Evolutionary conservation across 2,113 vertebrate species (phyloP).

Genomic region (Rhineura floridana): DNA sequence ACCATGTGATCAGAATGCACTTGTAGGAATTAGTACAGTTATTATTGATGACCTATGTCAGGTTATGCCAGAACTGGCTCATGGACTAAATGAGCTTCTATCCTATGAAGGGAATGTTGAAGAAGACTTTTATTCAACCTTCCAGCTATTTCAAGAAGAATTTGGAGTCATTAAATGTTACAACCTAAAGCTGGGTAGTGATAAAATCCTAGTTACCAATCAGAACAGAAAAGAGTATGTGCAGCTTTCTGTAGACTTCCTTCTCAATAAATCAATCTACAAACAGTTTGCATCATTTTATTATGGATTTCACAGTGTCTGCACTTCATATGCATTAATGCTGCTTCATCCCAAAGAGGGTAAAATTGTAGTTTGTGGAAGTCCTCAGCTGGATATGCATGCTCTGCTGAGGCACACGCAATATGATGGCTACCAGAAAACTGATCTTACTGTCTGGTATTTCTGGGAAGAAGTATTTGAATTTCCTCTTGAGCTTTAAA

Average conservation of each 20-base stretch:
- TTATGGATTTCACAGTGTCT: conserved; percentile 97
- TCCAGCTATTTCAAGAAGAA: conserved; percentile 96
- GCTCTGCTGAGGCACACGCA: conserved; percentile 92
- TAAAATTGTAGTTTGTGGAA: conserved; percentile 96
- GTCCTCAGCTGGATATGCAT: conserved; percentile 91
- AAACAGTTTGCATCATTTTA: conserved; percentile 97
- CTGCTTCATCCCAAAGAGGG: conserved; percentile 96
- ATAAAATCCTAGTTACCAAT: conserved; percentile 93
- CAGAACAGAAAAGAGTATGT: conserved; percentile 97
- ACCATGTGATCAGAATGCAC: conserved; percentile 37
- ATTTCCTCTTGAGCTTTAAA: conserved; percentile 96
- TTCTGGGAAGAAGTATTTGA: conserved; percentile 99
- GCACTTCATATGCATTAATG: conserved; percentile 95
- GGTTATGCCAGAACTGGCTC: conserved; percentile 93
- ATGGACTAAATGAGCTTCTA: conserved; percentile 88
- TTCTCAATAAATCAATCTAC: conserved; percentile 95
- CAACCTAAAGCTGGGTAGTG: conserved; percentile 92
- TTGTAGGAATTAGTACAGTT: conserved; percentile 88
- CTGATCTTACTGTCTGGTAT: conserved; percentile 86
- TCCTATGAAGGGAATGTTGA: conserved; percentile 92
- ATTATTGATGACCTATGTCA: conserved; percentile 91
- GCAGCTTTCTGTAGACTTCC: conserved; percentile 94
- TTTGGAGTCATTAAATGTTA: conserved; percentile 91
- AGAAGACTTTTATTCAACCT: conserved; percentile 94
- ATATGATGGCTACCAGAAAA: conserved; percentile 92